Base-by-base conservation (phyloP, 2,888 invertebrate genomes). In the Caenorhabditis sp. region DNA sequence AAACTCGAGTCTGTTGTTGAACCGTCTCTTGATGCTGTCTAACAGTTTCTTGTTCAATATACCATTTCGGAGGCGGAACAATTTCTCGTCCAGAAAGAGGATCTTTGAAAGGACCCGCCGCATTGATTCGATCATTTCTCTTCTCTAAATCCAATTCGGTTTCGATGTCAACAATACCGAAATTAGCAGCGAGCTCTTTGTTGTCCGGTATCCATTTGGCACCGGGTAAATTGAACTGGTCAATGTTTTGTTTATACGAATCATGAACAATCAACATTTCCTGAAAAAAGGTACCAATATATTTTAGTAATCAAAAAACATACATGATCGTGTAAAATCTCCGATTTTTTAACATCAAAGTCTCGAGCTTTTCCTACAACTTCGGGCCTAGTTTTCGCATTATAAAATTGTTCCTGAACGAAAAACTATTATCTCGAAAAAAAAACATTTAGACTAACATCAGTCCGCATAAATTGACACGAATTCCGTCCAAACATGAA, bases 1-100 rank as follows among this genome's bases (percentile, higher is more conserved):
- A 4, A 17, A 2, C 4, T n/a, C 27, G 31, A 31, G 58, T 36
- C 14, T 19, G 31, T 37, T 17, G 10, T 27, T 55, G 26, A 5
- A 12, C 21, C 17, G 63, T 60, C 21, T 67, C 72, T n/a, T 62
- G 57, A 3, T 67, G 49, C 24, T 72, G 71, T 54, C 58, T 62
- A 2, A 60, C 60, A n/a, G 67, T 67, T 50, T 74, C 74, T 51
- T 69, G 43, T 50, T 74, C 74, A 17, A 69, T 49, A 63, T 59
- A 74, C 74, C 74, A 74, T n/a, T 58, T 62, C 5, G 74, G 74
- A n/a, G 74, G 74, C 2, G 74, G 63, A 43, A 74, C 66, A 36
- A 74, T 64, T 58, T 69, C 61, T 27, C 69, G 59, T 19, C 74
- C 74, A 10, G 74, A 66, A 1, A 74, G 69, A 2, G 69, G 31